phyloP scores from a whole-genome alignment of 2,113 vertebrate species.

The Esox niger region DNA sequence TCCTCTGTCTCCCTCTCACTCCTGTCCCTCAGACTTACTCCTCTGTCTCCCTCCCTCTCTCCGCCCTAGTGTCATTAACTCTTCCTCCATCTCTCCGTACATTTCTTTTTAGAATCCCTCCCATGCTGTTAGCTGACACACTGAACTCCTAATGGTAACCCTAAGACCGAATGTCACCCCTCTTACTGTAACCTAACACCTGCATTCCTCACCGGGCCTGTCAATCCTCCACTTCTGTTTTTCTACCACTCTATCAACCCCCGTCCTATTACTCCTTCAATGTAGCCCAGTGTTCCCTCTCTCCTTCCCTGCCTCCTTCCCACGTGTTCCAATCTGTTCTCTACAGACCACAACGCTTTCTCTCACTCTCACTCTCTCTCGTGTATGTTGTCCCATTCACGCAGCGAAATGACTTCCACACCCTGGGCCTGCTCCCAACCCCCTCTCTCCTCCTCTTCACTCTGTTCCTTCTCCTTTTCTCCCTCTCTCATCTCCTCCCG shows the following conservation, averaged over 20 bases:
- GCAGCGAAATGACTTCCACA: constrained; percentile 42
- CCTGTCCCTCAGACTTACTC: too few species aligned
- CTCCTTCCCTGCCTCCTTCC: constrained; percentile 30
- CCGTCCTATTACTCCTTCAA: constrained; percentile 33
- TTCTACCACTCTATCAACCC: constrained; percentile 20
- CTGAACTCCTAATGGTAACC: neutral
- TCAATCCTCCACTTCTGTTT: constrained; percentile 1
- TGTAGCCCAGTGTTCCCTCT: constrained; percentile 50
- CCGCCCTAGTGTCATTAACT: too few species aligned
- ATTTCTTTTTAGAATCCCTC: too few species aligned
- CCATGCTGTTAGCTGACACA: neutral
- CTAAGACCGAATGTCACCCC: neutral
- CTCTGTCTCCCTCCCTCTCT: too few species aligned
- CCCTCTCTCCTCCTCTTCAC: constrained; percentile 4
- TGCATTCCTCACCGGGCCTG: neutral
- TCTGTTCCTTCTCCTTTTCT: neutral
- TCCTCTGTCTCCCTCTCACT: too few species aligned
- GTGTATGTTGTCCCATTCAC: constrained; percentile 12
- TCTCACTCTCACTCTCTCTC: neutral
- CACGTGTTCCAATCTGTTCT: constrained; percentile 57
- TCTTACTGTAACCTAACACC: neutral
- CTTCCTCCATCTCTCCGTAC: too few species aligned
- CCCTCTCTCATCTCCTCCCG: constrained; percentile 32
- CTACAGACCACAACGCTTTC: constrained; percentile 33
- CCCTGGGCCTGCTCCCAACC: constrained; percentile 8